phyloP scores from a whole-genome alignment of 2,797 vertebrate species.

The Odontamblyopus lacepedii region DNA sequence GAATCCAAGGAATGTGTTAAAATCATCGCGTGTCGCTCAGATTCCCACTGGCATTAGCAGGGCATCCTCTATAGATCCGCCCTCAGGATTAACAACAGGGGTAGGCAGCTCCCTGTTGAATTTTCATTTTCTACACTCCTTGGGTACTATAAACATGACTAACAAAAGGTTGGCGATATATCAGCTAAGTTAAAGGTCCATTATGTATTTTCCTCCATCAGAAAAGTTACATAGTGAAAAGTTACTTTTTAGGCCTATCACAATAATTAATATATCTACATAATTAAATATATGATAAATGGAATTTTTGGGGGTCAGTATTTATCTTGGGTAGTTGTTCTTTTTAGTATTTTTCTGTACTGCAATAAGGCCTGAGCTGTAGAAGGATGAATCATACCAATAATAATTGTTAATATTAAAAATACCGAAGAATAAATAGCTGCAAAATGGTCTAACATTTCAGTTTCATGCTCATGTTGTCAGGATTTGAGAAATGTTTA shows the following conservation, averaged over 20 bases:
- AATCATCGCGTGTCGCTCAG: conserved; percentile 39
- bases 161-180: background rate
- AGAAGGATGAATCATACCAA: too few relatives aligned
- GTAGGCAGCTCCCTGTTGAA: conserved; percentile 51
- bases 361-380: too few relatives aligned
- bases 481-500: background rate
- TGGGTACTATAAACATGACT: background rate
- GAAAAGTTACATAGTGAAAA: too few relatives aligned
- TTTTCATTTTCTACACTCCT: conserved; percentile 49
- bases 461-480: background rate
- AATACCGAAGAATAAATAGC: too few relatives aligned
- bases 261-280: too few relatives aligned
- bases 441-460: background rate
- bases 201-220: background rate
- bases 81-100: conserved; percentile 62
- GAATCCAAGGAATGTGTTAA: conserved; percentile 57
- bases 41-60: conserved; percentile 47
- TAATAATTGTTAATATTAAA: too few relatives aligned
- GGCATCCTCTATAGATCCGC: conserved; percentile 51
- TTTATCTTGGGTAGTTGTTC: too few relatives aligned
- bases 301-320: too few relatives aligned
- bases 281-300: too few relatives aligned
- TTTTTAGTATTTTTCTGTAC: too few relatives aligned
- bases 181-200: background rate
- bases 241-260: too few relatives aligned